These are phyloP conservation scores for Gopherus flavomarginatus DNA, from an alignment of 2,113 vertebrate genomes.

Conservation along the genomic window DNA sequence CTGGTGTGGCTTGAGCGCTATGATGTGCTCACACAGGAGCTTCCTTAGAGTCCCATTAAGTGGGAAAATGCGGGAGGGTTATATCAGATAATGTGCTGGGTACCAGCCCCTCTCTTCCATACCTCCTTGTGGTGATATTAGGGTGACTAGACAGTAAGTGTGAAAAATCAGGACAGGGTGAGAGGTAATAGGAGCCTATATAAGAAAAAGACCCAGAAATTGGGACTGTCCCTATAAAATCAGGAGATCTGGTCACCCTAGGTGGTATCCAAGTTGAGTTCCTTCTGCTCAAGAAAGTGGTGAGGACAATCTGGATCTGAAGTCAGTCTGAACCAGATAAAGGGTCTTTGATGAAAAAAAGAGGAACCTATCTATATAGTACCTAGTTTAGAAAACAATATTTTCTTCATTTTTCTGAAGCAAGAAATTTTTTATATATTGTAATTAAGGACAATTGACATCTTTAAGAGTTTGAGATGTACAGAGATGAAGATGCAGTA, in stretches of 20 bases:
- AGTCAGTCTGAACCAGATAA: not conserved
- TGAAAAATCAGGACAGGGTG: too few relatives aligned
- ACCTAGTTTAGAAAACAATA: not conserved
- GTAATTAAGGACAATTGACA: not conserved
- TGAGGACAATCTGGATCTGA: not conserved
- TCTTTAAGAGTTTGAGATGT: not conserved
- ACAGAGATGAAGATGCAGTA: not conserved
- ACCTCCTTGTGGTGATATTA: not conserved
- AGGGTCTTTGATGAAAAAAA: not conserved
- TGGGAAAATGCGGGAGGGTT: not conserved
- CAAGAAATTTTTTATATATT: not conserved
- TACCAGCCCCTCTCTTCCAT: not conserved
- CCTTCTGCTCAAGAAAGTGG: not conserved
- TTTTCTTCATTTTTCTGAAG: not conserved
- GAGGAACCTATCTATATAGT: not conserved
- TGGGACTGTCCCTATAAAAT: too few relatives aligned
- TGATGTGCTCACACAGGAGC: not conserved
- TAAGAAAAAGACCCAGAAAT: too few relatives aligned
- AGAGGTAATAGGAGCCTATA: too few relatives aligned
- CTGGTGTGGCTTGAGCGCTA: not conserved
- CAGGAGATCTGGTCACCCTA: too few relatives aligned
- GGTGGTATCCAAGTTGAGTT: not conserved
- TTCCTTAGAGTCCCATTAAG: not conserved
- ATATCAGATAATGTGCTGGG: not conserved
- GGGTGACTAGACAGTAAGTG: too few relatives aligned